Percentiles rank a stretch among this genome's conserved stretches.
phyloP scores from a whole-genome alignment of 1,140 invertebrate species.

The Aphis gossypii region DNA sequence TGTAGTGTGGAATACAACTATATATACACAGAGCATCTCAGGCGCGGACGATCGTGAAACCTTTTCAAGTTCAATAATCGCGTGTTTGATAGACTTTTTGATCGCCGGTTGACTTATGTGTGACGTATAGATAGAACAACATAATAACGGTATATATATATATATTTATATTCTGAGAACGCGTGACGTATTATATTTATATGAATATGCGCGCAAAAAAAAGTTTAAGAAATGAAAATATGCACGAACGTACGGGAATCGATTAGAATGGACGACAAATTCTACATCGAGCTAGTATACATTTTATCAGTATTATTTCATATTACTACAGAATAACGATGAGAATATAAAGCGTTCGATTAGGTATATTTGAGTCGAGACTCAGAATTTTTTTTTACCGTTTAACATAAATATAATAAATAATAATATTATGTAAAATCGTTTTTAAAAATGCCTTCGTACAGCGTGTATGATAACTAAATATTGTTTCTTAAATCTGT shows the following conservation, averaged over 20 bases:
- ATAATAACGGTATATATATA: not conserved
- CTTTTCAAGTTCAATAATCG: slow-evolving; percentile 5
- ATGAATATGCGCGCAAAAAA: not conserved
- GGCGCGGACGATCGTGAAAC: not conserved
- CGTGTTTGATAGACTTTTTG: not conserved
- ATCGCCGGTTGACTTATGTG: not conserved
- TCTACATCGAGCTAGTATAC: not conserved
- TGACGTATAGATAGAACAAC: not conserved
- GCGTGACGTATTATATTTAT: not conserved
- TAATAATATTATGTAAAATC: not conserved
- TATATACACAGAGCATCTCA: not conserved
- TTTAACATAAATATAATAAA: too few species aligned
- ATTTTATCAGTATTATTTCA: not conserved
- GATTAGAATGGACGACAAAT: not conserved
- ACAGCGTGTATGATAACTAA: not conserved
- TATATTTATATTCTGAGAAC: not conserved
- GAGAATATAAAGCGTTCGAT: not conserved
- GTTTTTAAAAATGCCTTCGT: not conserved
- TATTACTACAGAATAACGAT: not conserved
- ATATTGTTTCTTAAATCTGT: not conserved
- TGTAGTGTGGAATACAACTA: not conserved
- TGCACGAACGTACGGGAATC: not conserved
- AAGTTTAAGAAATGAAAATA: not conserved
- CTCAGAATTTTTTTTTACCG: not conserved
- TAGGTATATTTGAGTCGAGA: not conserved